Evolutionary conservation across 1,140 invertebrate genomes (phyloP).

Genomic region (Andrena cerasifolii): DNA sequence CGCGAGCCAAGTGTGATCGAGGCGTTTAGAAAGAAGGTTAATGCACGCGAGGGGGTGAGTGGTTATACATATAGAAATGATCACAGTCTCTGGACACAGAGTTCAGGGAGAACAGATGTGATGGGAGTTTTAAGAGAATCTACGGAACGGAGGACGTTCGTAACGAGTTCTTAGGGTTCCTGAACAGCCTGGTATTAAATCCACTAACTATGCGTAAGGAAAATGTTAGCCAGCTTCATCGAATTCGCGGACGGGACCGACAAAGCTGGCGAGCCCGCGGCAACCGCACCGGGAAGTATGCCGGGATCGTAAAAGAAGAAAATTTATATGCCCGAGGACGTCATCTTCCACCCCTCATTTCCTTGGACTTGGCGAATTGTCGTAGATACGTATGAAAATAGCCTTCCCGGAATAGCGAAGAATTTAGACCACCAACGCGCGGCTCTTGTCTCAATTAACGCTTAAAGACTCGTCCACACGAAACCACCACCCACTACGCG

Average conservation of each 20-base stretch:
- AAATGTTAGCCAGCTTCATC: no score
- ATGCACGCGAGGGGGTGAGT: no score
- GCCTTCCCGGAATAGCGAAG: conserved; percentile 69
- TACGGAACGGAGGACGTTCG: no score
- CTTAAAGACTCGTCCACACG: conserved; percentile 69
- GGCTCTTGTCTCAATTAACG: conserved; percentile 70
- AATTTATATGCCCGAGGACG: conserved; percentile 60
- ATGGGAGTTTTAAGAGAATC: no score
- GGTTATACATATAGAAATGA: no score
- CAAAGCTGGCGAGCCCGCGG: not conserved
- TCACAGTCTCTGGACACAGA: no score
- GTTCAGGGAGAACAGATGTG: no score
- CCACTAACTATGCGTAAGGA: no score
- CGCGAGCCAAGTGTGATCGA: no score
- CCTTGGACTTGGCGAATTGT: conserved; percentile 67
- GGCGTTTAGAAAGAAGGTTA: no score
- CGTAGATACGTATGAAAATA: conserved; percentile 68
- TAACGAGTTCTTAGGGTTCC: no score
- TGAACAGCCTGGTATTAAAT: no score
- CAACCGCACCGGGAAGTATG: not conserved
- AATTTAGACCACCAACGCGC: conserved; percentile 72
- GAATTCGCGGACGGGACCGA: not conserved
- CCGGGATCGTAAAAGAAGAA: conserved; percentile 39
- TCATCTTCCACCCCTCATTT: conserved; percentile 63
- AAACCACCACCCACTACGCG: conserved; percentile 65